Evolutionary conservation across 30 jellyfish, hydroid and myxozoan genomes (phyloP), one percentile per base, ranked within the genome.

Genomic region (Aurelia sp.): DNA sequence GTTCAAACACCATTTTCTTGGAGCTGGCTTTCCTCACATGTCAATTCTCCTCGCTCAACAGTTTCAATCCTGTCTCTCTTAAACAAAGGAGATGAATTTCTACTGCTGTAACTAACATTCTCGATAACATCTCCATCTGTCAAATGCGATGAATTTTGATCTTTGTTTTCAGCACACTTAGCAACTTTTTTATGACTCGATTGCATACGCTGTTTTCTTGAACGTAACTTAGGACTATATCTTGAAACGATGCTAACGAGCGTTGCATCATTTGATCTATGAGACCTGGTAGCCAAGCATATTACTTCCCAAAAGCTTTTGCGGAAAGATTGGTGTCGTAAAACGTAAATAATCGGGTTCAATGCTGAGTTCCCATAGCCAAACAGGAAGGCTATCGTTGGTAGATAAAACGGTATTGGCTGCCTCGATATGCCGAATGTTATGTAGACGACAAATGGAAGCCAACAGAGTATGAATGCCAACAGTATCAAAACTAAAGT

Each of bases 271-370:
- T 40, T 63, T 33, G 60, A 12, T n/a, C 52, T 61, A 11, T 76
- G 64, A 13, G 76, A 40, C 15, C 48, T 61, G 5, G 51, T 21
- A 21, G 48, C 21, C 16, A 17, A 30, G 79, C 90, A 68, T 8
- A 86, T 16, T 10, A 86, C 68, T 23, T 76, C 85, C 79, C 80
- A 51, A 75, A 82, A 90, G 53, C 92, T 89, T 41, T 44, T 76
- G 71, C 97, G 95, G 47, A 90, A 82, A 8, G 92, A 78, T n/a
- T 73, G 74, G 76, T 90, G 97, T 44, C 97, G 73, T 62, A 90
- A 19, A 8, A 91, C 97, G 59, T 90, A 90, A 58, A 90, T 90
- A 1, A 90, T 77, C 11, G 97, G 97, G 72, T 90, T 90, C 53
- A 90, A n/a, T 11, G 92, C 95, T 11, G 95, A 82, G 66, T 90